Conservation (phyloP, 2,113 vertebrate species). For the Tragelaphus imberbis region DNA sequence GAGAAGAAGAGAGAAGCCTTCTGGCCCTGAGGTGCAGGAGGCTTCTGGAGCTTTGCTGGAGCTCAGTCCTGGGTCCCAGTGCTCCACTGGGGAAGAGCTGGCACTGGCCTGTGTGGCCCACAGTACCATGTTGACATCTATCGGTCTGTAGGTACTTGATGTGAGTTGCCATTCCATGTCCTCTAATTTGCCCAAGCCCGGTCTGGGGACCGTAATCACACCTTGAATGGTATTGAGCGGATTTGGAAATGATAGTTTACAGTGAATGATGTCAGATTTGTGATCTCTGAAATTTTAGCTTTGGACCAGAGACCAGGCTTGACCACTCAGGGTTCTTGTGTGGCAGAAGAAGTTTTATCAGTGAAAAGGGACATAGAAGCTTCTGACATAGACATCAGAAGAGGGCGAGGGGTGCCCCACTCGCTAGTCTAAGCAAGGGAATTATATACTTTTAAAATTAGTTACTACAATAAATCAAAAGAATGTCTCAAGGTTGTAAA, state of each 20-base stretch:
- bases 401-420: not conserved
- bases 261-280: not conserved
- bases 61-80: not conserved
- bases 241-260: not conserved
- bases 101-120: not conserved
- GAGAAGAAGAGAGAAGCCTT: not conserved
- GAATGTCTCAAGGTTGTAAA: not conserved
- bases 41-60: not conserved
- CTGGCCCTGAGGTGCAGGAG: not conserved
- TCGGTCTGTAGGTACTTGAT: not conserved
- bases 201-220: not conserved
- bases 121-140: not conserved
- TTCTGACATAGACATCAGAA: not conserved
- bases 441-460: not conserved
- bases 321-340: not conserved
- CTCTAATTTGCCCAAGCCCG: not conserved
- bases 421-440: not conserved
- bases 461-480: not conserved
- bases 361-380: not conserved
- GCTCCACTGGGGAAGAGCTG: not conserved
- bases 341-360: not conserved
- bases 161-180: not conserved
- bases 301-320: not conserved
- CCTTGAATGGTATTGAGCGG: not conserved
- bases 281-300: not conserved